Base-by-base conservation (phyloP, 1,140 invertebrate genomes). In the Panagrolaimus sp. region DNA sequence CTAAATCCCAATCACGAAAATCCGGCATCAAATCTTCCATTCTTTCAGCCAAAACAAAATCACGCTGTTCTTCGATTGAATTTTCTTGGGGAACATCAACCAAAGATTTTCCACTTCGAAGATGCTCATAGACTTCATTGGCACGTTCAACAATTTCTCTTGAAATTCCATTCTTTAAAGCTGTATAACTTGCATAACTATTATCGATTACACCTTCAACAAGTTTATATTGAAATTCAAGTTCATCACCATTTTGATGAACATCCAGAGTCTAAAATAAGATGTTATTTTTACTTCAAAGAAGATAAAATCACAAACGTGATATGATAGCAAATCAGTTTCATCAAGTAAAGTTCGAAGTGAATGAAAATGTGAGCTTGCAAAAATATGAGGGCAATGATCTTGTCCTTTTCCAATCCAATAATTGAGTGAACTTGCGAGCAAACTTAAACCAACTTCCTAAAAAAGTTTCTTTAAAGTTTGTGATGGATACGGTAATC, bases 391-490 rank as follows among this genome's bases (percentile, higher is more conserved):
- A 10, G 80, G 80, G 63, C 80, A 83, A n/a, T 32, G 17, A 21
- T 71, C 63, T 9, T 43, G 17, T 21, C 72, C 71, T 28, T 76
- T 76, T 14, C 71, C 69, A 14, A 82, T 69, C 80, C 80, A 82
- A 68, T 75, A 83, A 64, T 82, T 83, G 43, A 82, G 65, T 43
- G 73, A 72, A 17, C 73, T 70, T 4, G 81, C 71, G 6, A 82
- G 64, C 17, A 82, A 67, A 24, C 79, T 74, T 10, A 82, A 67
- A 44, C 80, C 80, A 28, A 82, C 80, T 71, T 82, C 80, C 78
- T 81, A 69, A 55, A 67, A 65, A 1, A 4, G n/a, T n/a, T 28
- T 46, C 17, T 70, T 21, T 28, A 17, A n/a, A 21, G 17, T 12
- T 32, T 55, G 28, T 21, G 10, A 44, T 1, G 32, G 8, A 0